phyloP scores from a whole-genome alignment of 2,113 vertebrate genomes.

The Recurvirostra avosetta region DNA sequence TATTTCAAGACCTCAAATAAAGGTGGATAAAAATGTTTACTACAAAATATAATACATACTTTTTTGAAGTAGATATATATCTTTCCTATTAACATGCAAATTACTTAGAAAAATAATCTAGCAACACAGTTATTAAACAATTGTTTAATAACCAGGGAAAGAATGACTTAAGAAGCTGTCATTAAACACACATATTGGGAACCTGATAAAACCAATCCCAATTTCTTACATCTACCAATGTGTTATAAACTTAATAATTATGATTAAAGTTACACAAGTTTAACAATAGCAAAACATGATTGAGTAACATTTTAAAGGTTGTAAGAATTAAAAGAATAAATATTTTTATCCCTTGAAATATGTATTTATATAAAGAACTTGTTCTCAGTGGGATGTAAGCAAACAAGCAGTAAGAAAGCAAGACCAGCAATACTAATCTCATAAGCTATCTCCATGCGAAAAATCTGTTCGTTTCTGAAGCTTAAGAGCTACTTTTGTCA shows the following conservation, averaged over 20 bases:
- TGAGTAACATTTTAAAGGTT: not conserved
- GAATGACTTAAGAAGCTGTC: not conserved
- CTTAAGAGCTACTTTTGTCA: not conserved
- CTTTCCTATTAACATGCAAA: not conserved
- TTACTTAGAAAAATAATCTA: not conserved
- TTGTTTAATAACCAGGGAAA: not conserved
- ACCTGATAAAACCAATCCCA: not conserved
- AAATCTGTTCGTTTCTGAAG: not conserved
- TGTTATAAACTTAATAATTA: not conserved
- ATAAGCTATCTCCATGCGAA: not conserved
- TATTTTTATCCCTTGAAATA: not conserved
- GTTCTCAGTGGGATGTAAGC: not conserved
- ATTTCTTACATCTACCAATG: not conserved
- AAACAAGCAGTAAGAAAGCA: not conserved
- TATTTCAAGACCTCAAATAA: not conserved
- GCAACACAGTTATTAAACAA: not conserved
- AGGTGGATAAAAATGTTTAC: not conserved
- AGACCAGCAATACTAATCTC: not conserved
- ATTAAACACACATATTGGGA: not conserved
- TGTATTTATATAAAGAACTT: not conserved
- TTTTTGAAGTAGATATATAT: not conserved
- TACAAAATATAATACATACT: not conserved
- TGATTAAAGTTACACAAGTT: not conserved
- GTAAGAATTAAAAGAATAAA: not conserved
- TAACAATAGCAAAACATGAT: not conserved